Evolutionary conservation across 2,113 vertebrate species (phyloP).

Genomic region (Lagopus leucura): DNA sequence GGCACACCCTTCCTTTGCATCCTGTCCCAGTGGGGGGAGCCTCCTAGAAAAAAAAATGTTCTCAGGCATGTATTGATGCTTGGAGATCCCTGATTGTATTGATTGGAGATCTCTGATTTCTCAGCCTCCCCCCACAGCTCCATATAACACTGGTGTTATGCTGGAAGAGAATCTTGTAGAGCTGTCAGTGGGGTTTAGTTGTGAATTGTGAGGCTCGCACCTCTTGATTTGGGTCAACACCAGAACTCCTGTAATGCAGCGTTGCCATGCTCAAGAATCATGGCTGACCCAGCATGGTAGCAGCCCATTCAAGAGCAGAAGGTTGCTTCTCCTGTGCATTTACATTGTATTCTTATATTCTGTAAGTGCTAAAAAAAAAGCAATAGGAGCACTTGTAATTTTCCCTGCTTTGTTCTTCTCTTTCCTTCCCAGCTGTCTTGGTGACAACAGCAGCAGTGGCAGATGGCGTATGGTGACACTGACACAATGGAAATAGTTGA

Average conservation of each 20-base stretch:
- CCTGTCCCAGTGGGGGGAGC: background rate
- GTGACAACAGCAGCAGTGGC: background rate
- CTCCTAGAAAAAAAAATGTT: background rate
- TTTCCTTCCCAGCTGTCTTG: background rate
- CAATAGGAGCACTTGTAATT: background rate
- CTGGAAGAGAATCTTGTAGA: background rate
- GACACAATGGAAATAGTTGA: background rate
- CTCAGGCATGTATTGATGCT: background rate
- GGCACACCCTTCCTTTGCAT: background rate
- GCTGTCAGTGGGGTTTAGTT: background rate
- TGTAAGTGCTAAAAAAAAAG: background rate
- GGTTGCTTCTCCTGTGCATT: background rate
- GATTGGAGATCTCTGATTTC: background rate
- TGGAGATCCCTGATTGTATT: background rate
- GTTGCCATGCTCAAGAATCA: background rate
- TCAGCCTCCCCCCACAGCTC: background rate
- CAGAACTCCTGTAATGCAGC: fast-evolving
- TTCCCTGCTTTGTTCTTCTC: background rate
- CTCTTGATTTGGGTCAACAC: background rate
- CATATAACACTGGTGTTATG: background rate
- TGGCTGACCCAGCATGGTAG: background rate
- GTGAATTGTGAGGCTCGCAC: background rate
- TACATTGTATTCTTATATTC: background rate
- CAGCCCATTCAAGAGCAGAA: background rate
- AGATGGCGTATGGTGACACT: fast-evolving